Evolutionary conservation across 2,888 invertebrate genomes (phyloP).

Genomic region (Sphinx pinastri): DNA sequence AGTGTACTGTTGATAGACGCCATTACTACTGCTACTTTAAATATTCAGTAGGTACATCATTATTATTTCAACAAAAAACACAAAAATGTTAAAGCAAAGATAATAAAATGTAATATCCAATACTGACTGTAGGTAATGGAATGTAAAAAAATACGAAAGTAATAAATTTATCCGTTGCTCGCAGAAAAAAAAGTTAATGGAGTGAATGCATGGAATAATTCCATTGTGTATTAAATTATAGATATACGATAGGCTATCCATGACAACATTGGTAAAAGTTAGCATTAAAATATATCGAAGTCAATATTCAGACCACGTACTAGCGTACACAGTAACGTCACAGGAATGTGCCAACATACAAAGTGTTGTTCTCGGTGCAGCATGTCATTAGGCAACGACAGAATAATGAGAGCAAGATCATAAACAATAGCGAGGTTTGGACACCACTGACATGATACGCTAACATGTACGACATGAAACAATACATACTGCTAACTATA

Average conservation of each 20-base stretch:
- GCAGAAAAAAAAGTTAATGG: background rate
- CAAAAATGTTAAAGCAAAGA: no score
- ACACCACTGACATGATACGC: conserved; percentile 17
- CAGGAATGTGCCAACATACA: conserved; percentile 24
- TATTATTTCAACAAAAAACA: no score
- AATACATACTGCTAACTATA: background rate
- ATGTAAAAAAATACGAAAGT: background rate
- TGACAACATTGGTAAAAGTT: conserved; percentile 20
- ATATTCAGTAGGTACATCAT: no score
- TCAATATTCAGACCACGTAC: conserved; percentile 10
- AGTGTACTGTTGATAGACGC: no score
- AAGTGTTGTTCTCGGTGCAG: conserved; percentile 5
- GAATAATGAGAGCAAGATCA: conserved; percentile 26
- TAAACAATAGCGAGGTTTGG: conserved; percentile 25
- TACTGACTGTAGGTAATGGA: background rate
- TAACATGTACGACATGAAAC: background rate
- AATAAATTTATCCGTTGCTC: background rate
- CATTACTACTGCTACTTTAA: no score
- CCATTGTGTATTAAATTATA: background rate
- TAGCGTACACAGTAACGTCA: conserved; percentile 19
- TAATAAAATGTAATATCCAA: no score
- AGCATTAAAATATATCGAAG: conserved; percentile 5
- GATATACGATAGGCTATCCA: conserved; percentile 7
- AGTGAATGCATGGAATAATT: conserved; percentile 6
- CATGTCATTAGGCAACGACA: conserved; percentile 21